Conservation (phyloP, 2,888 invertebrate species). For the Pammene fasciana region DNA sequence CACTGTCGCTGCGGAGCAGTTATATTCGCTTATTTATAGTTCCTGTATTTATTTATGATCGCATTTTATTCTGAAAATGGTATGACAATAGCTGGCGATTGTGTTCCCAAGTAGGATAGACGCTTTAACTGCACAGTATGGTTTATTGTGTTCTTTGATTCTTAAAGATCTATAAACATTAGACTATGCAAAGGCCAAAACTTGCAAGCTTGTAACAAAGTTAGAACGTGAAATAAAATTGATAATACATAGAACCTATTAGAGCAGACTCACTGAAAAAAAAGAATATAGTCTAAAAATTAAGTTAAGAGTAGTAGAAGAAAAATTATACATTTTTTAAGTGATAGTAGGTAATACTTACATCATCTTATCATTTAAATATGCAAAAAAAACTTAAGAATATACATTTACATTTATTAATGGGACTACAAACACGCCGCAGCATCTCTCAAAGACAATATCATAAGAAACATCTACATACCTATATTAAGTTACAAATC, state of each 20-base stretch:
- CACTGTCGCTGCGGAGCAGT: neutral
- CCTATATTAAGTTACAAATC: conserved; percentile 20
- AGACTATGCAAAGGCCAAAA: neutral
- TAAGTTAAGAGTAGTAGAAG: too few species aligned
- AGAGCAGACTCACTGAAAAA: too few species aligned
- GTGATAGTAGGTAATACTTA: too few species aligned
- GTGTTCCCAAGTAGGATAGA: conserved; percentile 24
- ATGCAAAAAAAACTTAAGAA: too few species aligned
- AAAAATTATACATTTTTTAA: too few species aligned
- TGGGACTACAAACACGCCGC: neutral
- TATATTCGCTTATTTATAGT: neutral
- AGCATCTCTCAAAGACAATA: neutral
- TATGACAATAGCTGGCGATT: conserved; percentile 28
- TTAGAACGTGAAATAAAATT: too few species aligned
- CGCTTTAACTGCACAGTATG: neutral
- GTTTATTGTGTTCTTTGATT: neutral
- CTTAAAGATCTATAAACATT: neutral
- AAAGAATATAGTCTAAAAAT: too few species aligned
- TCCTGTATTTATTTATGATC: conserved; percentile 22
- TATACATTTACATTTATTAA: too few species aligned
- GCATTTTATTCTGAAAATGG: conserved; percentile 23
- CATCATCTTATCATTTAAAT: too few species aligned
- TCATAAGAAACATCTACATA: conserved; percentile 2
- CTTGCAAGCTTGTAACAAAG: neutral
- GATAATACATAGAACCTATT: too few species aligned